phyloP scores from a whole-genome alignment of 2,888 invertebrate genomes.

The Spialia ferax region DNA sequence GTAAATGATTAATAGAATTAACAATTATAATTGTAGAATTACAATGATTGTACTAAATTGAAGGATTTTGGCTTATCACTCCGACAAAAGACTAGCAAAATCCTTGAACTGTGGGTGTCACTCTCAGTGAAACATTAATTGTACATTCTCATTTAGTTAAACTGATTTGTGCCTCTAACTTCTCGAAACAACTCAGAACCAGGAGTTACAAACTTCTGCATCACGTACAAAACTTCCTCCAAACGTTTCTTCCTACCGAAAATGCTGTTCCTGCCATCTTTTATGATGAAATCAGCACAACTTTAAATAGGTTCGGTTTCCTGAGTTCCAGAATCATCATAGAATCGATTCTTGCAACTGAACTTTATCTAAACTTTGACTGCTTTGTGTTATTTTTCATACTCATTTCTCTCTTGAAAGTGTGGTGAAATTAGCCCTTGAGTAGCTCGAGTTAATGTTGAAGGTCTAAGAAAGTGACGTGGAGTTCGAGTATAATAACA shows the following conservation, averaged over 20 bases:
- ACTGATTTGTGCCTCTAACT: not conserved
- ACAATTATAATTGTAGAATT: no score
- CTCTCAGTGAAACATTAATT: not conserved
- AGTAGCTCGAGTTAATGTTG: no score
- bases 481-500: no score
- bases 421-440: no score
- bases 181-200: conserved; percentile 12
- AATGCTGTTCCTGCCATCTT: conserved; percentile 27
- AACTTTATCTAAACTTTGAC: conserved; percentile 25
- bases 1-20: no score
- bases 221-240: conserved; percentile 23
- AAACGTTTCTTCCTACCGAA: conserved; percentile 29
- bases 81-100: no score
- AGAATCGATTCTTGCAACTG: conserved; percentile 11
- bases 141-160: not conserved
- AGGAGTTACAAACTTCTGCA: conserved; percentile 28
- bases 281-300: conserved; percentile 11
- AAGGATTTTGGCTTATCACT: no score
- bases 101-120: no score
- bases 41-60: no score
- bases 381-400: conserved; percentile 42
- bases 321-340: conserved; percentile 25
- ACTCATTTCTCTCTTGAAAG: no score
- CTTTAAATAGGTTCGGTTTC: conserved; percentile 28
- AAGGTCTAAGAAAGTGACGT: no score